Base-by-base conservation (phyloP, 2,113 vertebrate species). In the Irena cyanogastra region DNA sequence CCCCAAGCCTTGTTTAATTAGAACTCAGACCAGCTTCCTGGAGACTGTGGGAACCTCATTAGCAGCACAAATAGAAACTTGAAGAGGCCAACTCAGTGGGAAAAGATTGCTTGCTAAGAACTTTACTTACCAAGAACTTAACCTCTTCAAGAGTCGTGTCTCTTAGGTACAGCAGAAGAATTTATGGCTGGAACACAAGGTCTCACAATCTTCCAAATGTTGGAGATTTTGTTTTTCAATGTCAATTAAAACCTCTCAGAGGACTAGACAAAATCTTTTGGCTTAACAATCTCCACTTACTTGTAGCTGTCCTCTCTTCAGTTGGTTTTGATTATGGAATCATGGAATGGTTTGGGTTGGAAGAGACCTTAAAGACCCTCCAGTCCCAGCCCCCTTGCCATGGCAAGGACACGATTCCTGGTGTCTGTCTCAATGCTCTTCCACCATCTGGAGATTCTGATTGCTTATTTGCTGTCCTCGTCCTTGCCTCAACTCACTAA, bases 11-110 rank as follows among this genome's bases (percentile, higher is more conserved):
- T 87, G 80, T 96, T 97, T 96, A 96, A 97, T 96, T 96, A 94
- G 93, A 96, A 94, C 76, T 95, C 86, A 64, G 80, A 94, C 89
- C 93, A 95, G 80, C 83, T 95, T 96, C 94, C 96, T 90, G 93
- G 64, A 97, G 93, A 44, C 85, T 96, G 94, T 97, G 96, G 96
- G 96, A 96, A 97, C 91, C 93, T 96, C 94, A 66, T 93, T 94
- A 97, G 80, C 80, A 83, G 91, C 95, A 95, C 91, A 97, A 93
- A 95, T 84, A 96, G 95, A 92, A 97, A 97, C 72, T 7, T n/a
- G 80, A 97, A 94, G 94, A 96, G 86, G 76, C 95, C 91, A 95
- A 30, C 93, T 95, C 91, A 68, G 95, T 97, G 94, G 89, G 96
- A 89, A 84, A 93, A 96, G 89, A 91, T 87, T 86, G 89, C 94